Percentiles rank a stretch among this genome's conserved stretches.
Conservation (phyloP, 2,113 vertebrate species). For the Alethe castanea region DNA sequence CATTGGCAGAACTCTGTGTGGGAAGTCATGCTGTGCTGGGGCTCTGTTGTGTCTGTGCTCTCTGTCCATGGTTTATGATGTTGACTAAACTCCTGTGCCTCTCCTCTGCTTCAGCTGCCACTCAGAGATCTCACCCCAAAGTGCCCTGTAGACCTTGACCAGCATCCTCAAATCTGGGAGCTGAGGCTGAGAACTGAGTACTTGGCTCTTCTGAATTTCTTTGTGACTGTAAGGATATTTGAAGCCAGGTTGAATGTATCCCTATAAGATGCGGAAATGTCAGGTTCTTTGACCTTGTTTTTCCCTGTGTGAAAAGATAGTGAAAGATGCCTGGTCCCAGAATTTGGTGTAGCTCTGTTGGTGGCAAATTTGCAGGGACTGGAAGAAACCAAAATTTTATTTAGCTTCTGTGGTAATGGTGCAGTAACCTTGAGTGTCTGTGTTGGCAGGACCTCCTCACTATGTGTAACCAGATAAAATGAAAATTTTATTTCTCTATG, state of each 20-base stretch:
- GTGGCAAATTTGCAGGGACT: background rate
- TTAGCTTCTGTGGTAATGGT: background rate
- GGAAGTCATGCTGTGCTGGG: fast-evolving
- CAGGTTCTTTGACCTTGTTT: background rate
- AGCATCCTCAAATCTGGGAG: background rate
- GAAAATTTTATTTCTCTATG: background rate
- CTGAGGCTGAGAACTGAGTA: background rate
- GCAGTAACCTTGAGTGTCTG: background rate
- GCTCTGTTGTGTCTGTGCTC: background rate
- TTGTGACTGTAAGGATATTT: background rate
- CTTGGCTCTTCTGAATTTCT: background rate
- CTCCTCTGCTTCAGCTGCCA: background rate
- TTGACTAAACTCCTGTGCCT: background rate
- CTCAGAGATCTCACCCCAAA: background rate
- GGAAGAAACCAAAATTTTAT: background rate
- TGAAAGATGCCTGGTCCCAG: background rate
- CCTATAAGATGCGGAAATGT: background rate
- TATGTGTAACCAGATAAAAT: background rate
- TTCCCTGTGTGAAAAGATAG: too few species aligned
- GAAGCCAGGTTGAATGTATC: background rate
- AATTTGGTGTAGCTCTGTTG: background rate
- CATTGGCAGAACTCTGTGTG: fast-evolving
- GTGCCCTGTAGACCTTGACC: background rate
- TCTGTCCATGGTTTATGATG: background rate
- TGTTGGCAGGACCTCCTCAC: background rate